phyloP scores from a whole-genome alignment of 2,113 vertebrate genomes.

The Dissostichus mawsoni region DNA sequence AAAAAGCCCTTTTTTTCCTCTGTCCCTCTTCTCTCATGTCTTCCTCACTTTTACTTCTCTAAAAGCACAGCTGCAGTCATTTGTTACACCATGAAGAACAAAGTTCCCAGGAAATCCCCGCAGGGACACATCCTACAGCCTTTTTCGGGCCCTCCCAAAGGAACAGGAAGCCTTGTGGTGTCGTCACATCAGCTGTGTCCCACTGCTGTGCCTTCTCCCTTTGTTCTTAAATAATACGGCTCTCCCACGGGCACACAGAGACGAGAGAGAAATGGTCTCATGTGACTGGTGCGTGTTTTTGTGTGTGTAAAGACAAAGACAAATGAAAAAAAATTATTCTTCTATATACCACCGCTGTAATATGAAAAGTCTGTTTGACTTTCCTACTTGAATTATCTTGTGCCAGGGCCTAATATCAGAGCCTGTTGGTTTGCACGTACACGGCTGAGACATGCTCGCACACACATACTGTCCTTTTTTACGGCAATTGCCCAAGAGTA shows the following conservation, averaged over 20 bases:
- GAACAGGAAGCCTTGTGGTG: constrained; percentile 63
- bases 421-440: constrained; percentile 20
- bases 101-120: constrained; percentile 69
- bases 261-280: constrained; percentile 28
- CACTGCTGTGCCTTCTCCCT: constrained; percentile 33
- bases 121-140: constrained; percentile 59
- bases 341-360: constrained; percentile 27
- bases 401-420: constrained; percentile 14
- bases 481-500: constrained; percentile 48
- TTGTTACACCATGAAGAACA: constrained; percentile 49
- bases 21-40: constrained; percentile 31
- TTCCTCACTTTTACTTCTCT: constrained; percentile 54
- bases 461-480: constrained; percentile 42
- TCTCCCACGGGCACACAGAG: constrained; percentile 36
- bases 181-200: constrained; percentile 49
- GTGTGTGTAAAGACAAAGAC: constrained; percentile 14
- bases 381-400: constrained; percentile 20
- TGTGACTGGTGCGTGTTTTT: constrained; percentile 19
- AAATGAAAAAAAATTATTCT: constrained; percentile 23
- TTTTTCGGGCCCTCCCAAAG: constrained; percentile 52
- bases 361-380: constrained; percentile 30
- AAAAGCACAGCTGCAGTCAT: constrained; percentile 77
- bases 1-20: constrained; percentile 69
- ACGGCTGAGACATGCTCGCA: constrained; percentile 46
- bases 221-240: constrained; percentile 64